A percentile compares a stretch with the other conserved stretches of the same genome.
These are phyloP conservation scores for Trichechus manatus DNA, from an alignment of 2,113 vertebrate genomes.

Conservation along the genomic window DNA sequence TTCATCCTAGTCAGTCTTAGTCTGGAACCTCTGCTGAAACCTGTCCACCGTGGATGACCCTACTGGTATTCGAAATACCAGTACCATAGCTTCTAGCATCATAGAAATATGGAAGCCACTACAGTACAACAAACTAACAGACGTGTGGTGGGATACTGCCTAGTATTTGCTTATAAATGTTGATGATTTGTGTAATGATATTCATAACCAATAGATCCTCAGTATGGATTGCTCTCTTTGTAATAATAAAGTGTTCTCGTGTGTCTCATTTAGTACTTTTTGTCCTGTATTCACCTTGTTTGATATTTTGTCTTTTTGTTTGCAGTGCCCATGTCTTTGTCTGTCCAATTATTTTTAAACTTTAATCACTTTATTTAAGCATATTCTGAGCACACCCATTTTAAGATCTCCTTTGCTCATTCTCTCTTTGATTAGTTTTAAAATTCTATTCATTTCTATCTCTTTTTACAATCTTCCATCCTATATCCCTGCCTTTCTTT, in stretches of 20 bases:
- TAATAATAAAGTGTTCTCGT: background rate
- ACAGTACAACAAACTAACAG: too few species aligned
- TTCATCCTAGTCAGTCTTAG: too few species aligned
- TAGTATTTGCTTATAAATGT: background rate
- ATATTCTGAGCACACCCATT: background rate
- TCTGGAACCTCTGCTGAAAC: too few species aligned
- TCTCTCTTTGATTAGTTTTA: background rate
- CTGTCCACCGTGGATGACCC: too few species aligned
- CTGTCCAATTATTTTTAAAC: background rate
- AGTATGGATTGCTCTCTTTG: background rate
- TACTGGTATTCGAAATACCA: too few species aligned
- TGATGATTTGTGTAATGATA: background rate
- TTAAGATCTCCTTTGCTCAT: background rate
- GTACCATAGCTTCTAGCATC: background rate
- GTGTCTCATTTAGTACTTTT: background rate
- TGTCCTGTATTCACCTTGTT: background rate
- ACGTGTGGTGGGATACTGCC: too few species aligned
- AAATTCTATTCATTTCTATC: background rate
- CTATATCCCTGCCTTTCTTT: background rate
- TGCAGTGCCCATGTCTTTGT: background rate
- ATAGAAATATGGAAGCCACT: background rate
- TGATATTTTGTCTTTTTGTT: background rate
- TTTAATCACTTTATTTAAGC: background rate
- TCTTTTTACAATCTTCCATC: background rate
- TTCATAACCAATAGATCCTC: background rate